A percentile compares a stretch with the other conserved stretches of the same genome.
These are phyloP conservation scores for Xiphophorus couchianus DNA, from an alignment of 2,113 vertebrate species.

Conservation along the genomic window DNA sequence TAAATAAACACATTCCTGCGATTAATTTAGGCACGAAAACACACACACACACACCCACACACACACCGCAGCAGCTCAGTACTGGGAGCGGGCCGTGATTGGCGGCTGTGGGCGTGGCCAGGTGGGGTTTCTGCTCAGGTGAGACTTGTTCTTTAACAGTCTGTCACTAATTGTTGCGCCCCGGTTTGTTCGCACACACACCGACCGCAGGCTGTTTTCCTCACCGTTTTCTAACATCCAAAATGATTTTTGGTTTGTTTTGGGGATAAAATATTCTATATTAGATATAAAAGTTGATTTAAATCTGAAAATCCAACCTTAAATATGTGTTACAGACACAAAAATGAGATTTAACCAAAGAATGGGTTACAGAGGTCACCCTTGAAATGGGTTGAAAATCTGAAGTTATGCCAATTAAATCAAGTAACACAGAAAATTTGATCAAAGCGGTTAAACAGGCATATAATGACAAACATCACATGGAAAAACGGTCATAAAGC, in stretches of 20 bases:
- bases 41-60: neutral
- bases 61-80: neutral
- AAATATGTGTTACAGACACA: too few species aligned
- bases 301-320: too few species aligned
- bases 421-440: too few species aligned
- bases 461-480: too few species aligned
- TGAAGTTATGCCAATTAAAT: too few species aligned
- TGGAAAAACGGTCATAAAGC: too few species aligned
- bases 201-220: neutral
- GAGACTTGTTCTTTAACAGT: slow-evolving; percentile 30
- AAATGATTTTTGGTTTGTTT: neutral
- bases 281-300: too few species aligned
- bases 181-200: slow-evolving; percentile 4
- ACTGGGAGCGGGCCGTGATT: slow-evolving; percentile 38
- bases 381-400: too few species aligned
- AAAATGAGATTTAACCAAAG: too few species aligned
- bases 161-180: slow-evolving; percentile 25
- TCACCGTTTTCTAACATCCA: neutral
- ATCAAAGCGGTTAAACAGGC: too few species aligned
- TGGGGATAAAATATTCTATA: too few species aligned
- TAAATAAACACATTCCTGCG: slow-evolving; percentile 40
- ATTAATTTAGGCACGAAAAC: neutral
- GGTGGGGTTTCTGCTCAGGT: slow-evolving; percentile 15
- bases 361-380: too few species aligned
- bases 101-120: slow-evolving; percentile 19